These are phyloP conservation scores for Diarsia brunnea DNA, from an alignment of 2,888 invertebrate species.

Conservation along the genomic window DNA sequence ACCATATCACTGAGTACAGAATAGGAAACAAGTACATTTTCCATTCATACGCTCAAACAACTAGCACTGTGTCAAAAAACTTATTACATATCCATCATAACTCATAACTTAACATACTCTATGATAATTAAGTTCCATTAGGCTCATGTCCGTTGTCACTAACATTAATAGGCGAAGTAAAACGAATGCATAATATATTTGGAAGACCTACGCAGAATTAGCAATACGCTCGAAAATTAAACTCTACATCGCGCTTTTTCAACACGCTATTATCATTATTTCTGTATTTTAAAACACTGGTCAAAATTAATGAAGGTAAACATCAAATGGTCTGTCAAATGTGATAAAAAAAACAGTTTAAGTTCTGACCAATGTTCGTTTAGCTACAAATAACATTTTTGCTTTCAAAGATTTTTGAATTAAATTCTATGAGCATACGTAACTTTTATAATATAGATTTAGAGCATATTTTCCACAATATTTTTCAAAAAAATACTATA, in stretches of 20 bases:
- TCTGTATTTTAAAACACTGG: neutral
- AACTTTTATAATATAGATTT: neutral
- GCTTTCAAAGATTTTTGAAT: neutral
- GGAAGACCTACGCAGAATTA: neutral
- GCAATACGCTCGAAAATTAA: neutral
- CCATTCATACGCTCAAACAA: neutral
- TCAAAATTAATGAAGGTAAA: neutral
- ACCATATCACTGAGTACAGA: neutral
- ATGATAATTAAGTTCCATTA: neutral
- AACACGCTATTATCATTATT: neutral
- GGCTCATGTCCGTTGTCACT: neutral
- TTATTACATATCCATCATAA: neutral
- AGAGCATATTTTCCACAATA: neutral
- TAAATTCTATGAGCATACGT: neutral
- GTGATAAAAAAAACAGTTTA: neutral
- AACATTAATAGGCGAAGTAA: neutral
- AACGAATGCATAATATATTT: neutral
- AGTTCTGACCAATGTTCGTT: neutral
- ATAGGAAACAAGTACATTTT: neutral
- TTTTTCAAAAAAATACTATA: slow-evolving; percentile 1
- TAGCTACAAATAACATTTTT: neutral
- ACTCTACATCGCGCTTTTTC: neutral
- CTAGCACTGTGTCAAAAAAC: neutral
- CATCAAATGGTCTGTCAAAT: neutral
- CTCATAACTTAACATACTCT: neutral